A percentile compares a stretch with the other conserved stretches of the same genome.
These are phyloP conservation scores for Oscheius sp. DNA, from an alignment of 2,888 invertebrate genomes.

Conservation along the genomic window DNA sequence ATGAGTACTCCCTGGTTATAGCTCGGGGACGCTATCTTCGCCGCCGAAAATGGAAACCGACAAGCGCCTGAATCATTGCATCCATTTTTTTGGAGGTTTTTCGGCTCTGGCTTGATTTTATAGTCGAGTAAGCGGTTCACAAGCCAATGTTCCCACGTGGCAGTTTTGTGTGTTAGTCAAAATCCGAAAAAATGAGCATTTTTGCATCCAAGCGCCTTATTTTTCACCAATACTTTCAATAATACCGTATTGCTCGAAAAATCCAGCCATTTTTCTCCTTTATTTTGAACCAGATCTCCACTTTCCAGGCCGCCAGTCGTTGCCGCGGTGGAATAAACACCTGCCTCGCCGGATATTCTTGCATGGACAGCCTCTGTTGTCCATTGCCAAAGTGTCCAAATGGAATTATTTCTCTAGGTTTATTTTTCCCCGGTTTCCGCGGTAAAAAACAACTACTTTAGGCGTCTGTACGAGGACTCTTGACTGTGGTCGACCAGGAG, in stretches of 20 bases:
- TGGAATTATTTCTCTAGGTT: conserved; percentile 55
- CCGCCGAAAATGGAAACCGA: too few species aligned
- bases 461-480: conserved; percentile 59
- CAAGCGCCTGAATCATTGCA: too few species aligned
- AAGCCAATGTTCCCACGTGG: too few species aligned
- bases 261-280: background rate
- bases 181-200: conserved; percentile 34
- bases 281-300: background rate
- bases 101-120: too few species aligned
- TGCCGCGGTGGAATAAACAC: conserved; percentile 42
- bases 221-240: conserved; percentile 4
- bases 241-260: too few species aligned
- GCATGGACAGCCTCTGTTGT: conserved; percentile 67
- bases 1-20: too few species aligned
- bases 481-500: conserved; percentile 63
- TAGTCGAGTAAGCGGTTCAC: too few species aligned
- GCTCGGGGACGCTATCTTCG: too few species aligned
- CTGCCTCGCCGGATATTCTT: conserved; percentile 57
- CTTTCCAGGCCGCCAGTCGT: conserved; percentile 46
- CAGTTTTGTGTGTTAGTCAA: too few species aligned
- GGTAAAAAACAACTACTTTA: background rate
- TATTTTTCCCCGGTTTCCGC: background rate
- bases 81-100: too few species aligned
- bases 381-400: conserved; percentile 66
- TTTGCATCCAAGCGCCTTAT: background rate